Evolutionary conservation across 1,140 invertebrate genomes (phyloP).

Genomic region (Thaumetopoea pityocampa): DNA sequence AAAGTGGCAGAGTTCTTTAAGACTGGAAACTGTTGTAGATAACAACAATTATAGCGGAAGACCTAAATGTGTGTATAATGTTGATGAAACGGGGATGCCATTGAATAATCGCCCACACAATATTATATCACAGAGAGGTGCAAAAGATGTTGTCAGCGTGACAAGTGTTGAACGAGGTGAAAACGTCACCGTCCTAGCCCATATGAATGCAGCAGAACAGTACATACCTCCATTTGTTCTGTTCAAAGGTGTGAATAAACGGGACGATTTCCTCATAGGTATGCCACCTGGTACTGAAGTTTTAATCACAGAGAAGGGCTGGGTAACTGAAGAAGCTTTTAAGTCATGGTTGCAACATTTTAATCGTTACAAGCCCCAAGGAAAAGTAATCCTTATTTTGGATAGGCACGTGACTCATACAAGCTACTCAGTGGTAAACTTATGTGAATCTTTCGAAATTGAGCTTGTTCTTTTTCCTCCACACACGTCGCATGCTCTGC

Average conservation of each 20-base stretch:
- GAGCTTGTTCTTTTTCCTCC: slow-evolving; percentile 8
- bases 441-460: slow-evolving; percentile 14
- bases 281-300: slow-evolving; percentile 15
- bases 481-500: slow-evolving; percentile 13
- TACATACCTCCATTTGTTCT: slow-evolving; percentile 15
- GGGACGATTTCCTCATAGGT: slow-evolving; percentile 9
- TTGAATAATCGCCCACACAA: slow-evolving; percentile 15
- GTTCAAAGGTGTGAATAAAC: slow-evolving; percentile 12
- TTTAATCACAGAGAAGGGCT: slow-evolving; percentile 15
- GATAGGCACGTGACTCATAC: background rate
- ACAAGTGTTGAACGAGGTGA: slow-evolving; percentile 13
- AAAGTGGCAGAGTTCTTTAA: slow-evolving; percentile 14
- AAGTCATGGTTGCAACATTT: slow-evolving; percentile 9
- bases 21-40: background rate
- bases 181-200: slow-evolving; percentile 6
- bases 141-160: slow-evolving; percentile 8
- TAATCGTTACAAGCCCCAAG: slow-evolving; percentile 4
- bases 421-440: slow-evolving; percentile 12
- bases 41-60: background rate
- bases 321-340: slow-evolving; percentile 15
- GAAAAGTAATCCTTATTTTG: background rate
- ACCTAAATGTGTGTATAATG: background rate
- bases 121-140: slow-evolving; percentile 3
- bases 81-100: slow-evolving; percentile 13
- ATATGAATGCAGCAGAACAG: slow-evolving; percentile 9